phyloP scores from a whole-genome alignment of 2,888 invertebrate species.

The Ochropacha duplaris region DNA sequence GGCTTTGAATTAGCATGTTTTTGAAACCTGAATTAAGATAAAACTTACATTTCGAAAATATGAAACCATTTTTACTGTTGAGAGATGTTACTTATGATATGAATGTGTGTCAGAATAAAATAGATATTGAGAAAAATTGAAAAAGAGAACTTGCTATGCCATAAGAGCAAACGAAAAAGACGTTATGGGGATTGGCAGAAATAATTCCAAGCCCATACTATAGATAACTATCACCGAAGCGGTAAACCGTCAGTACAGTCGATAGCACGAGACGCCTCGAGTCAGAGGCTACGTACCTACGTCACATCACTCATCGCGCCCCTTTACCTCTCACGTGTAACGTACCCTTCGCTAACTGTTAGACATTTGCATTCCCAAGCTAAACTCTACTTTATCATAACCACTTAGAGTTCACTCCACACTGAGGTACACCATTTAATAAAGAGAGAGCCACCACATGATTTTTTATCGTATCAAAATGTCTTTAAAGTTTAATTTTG shows the following conservation, averaged over 20 bases:
- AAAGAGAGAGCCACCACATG: background rate
- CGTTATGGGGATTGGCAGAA: too few relatives aligned
- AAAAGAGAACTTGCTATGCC: too few relatives aligned
- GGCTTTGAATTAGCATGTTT: too few relatives aligned
- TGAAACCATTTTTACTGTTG: too few relatives aligned
- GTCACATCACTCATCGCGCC: conserved; percentile 74
- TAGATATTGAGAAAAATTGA: too few relatives aligned
- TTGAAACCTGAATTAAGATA: too few relatives aligned
- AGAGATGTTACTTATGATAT: too few relatives aligned
- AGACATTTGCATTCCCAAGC: conserved; percentile 7
- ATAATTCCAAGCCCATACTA: conserved; percentile 28
- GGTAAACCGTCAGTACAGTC: conserved; percentile 36
- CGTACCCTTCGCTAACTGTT: conserved; percentile 38
- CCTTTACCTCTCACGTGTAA: conserved; percentile 60
- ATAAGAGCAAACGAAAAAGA: too few relatives aligned
- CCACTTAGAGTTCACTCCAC: conserved; percentile 16
- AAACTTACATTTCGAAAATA: too few relatives aligned
- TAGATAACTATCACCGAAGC: conserved; percentile 41
- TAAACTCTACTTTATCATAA: conserved; percentile 28
- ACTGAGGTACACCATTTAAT: conserved; percentile 11
- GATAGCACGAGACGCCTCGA: conserved; percentile 51
- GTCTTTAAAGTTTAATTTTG: conserved; percentile 9
- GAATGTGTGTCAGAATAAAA: too few relatives aligned
- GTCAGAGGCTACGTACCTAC: conserved; percentile 65
- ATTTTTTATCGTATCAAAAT: conserved; percentile 10